These are phyloP conservation scores for Prunella himalayana DNA, from an alignment of 2,113 vertebrate species.

Conservation along the genomic window DNA sequence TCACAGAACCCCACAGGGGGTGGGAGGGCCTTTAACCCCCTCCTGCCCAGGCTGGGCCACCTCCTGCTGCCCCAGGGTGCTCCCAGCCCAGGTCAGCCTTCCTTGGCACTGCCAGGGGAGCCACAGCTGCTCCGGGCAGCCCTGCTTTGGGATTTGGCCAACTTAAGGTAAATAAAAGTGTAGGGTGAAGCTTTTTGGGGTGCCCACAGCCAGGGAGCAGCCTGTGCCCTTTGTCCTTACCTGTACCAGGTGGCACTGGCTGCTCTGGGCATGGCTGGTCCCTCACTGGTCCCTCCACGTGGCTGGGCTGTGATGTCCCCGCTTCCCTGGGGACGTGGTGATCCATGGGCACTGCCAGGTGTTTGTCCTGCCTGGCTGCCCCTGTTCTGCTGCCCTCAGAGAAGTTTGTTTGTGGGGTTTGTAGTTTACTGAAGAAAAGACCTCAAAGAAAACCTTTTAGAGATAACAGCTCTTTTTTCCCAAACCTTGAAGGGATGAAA, in stretches of 20 bases:
- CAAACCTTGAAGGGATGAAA: neutral
- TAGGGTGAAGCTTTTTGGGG: neutral
- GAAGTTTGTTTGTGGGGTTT: neutral
- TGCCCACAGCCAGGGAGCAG: neutral
- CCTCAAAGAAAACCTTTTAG: neutral
- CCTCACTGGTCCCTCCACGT: accelerated
- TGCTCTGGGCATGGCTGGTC: neutral
- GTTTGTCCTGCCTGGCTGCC: neutral
- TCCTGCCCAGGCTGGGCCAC: neutral
- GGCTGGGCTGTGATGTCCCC: neutral
- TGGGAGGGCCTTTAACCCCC: neutral
- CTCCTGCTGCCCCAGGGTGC: neutral
- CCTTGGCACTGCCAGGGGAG: neutral
- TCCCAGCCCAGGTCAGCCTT: neutral
- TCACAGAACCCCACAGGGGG: no score
- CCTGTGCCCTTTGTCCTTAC: accelerated
- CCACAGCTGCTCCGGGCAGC: neutral
- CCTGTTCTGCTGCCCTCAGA: neutral
- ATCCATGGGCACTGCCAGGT: neutral
- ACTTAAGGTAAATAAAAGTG: neutral
- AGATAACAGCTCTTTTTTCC: neutral
- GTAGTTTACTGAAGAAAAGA: neutral
- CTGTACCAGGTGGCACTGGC: neutral
- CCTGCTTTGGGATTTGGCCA: neutral
- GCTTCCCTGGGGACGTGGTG: accelerated